These are phyloP conservation scores for Ibycter americanus DNA, from an alignment of 2,797 vertebrate species.

Conservation along the genomic window DNA sequence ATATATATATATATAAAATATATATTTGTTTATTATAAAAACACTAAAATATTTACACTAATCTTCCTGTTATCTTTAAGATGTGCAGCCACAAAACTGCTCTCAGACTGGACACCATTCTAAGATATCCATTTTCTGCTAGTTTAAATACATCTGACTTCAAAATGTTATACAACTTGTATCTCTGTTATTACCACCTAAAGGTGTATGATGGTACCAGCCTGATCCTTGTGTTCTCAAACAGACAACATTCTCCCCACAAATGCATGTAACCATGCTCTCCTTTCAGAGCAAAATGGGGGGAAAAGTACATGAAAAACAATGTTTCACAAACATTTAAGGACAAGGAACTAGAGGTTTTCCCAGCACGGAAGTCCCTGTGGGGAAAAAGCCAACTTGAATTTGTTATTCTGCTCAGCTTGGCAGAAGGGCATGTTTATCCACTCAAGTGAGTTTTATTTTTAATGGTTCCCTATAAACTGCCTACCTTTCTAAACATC, in stretches of 20 bases:
- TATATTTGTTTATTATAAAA: background rate
- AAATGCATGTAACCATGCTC: background rate
- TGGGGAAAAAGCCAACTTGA: slow-evolving; percentile 12
- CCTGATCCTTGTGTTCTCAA: background rate
- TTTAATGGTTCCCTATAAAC: slow-evolving; percentile 21
- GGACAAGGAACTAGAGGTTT: slow-evolving; percentile 16
- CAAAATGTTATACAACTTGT: background rate
- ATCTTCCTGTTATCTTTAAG: background rate
- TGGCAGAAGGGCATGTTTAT: slow-evolving; percentile 50
- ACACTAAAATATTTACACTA: background rate
- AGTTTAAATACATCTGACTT: background rate
- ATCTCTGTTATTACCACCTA: background rate
- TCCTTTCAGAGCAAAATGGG: background rate
- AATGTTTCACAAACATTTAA: slow-evolving; percentile 18
- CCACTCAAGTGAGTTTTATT: slow-evolving; percentile 19
- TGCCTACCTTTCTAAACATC: background rate
- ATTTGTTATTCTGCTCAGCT: slow-evolving; percentile 31
- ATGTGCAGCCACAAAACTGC: background rate
- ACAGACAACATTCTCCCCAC: background rate
- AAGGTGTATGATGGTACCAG: background rate
- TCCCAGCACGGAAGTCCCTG: slow-evolving; percentile 2
- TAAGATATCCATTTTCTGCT: background rate
- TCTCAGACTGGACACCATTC: background rate
- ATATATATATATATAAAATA: no score
- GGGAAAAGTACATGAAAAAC: background rate